Conservation (phyloP, 2,113 vertebrate species). For the Lutjanus erythropterus region DNA sequence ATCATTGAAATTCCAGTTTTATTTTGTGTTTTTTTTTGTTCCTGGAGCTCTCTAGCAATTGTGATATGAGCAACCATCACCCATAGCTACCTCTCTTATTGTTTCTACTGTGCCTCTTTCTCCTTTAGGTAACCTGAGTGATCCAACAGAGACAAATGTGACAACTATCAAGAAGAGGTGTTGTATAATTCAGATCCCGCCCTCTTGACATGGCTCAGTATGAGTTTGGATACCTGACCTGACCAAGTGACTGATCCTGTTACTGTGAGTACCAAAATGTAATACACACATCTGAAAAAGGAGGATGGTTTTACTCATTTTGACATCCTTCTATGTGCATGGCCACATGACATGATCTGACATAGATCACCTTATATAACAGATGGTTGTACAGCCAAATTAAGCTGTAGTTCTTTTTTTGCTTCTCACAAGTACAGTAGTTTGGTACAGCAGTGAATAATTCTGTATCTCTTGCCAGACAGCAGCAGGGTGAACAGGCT, state of each 20-base stretch:
- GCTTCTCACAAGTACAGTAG: no score
- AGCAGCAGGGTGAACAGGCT: no score
- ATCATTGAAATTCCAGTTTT: not conserved
- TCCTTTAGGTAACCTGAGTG: slow-evolving; percentile 43
- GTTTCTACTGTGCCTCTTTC: not conserved
- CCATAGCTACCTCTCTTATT: not conserved
- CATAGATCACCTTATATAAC: no score
- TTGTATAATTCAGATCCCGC: not conserved
- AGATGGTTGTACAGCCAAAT: no score
- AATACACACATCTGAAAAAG: not conserved
- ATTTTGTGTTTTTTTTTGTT: not conserved
- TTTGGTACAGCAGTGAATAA: no score
- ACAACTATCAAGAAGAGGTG: slow-evolving; percentile 22
- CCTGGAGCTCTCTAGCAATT: not conserved
- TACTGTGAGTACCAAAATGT: slow-evolving; percentile 69
- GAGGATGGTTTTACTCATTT: not conserved
- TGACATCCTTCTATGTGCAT: not conserved
- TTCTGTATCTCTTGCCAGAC: no score
- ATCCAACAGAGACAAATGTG: slow-evolving; percentile 50
- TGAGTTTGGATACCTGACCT: slow-evolving; percentile 71
- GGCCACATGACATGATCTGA: not conserved
- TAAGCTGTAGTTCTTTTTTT: no score
- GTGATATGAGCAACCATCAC: not conserved
- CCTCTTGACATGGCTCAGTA: slow-evolving; percentile 58
- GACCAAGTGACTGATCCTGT: slow-evolving; percentile 42